Conservation (phyloP, 1,140 invertebrate genomes). For the Meloidogyne chitwoodi region DNA sequence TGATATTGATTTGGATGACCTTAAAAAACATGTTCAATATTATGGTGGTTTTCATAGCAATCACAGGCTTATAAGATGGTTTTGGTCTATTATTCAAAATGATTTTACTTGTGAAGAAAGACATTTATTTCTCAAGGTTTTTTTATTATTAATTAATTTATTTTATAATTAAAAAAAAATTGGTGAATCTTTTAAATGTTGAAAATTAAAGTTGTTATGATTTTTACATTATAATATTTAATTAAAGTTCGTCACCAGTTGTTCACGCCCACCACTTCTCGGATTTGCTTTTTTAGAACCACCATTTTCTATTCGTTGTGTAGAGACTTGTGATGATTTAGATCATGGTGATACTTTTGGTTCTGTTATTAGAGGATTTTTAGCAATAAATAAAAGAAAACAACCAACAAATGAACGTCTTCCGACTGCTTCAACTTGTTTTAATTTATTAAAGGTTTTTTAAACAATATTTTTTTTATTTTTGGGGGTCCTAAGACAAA, state of each 20-base stretch:
- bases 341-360: constrained; percentile 92
- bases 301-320: constrained; percentile 96
- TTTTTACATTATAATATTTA: not conserved
- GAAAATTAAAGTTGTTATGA: no score
- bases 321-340: constrained; percentile 96
- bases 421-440: constrained; percentile 97
- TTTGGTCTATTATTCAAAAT: constrained; percentile 95
- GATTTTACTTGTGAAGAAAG: constrained; percentile 88
- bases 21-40: constrained; percentile 66
- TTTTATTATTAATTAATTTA: constrained; percentile 1
- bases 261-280: constrained; percentile 90
- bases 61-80: constrained; percentile 92
- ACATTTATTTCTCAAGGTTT: constrained; percentile 81
- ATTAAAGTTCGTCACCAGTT: constrained; percentile 97
- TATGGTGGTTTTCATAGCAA: constrained; percentile 98
- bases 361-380: constrained; percentile 93
- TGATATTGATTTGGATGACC: constrained; percentile 52
- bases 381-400: constrained; percentile 74
- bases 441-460: constrained; percentile 79
- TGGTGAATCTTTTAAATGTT: no score
- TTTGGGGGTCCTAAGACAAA: no score
- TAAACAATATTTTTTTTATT: no score
- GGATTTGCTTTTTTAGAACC: constrained; percentile 96
- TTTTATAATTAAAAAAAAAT: not conserved
- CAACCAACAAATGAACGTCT: constrained; percentile 83